A percentile compares a stretch with the other conserved stretches of the same genome.
Evolutionary conservation across 2,797 vertebrate species (phyloP).

Genomic region (Rhadinocentrus ornatus): DNA sequence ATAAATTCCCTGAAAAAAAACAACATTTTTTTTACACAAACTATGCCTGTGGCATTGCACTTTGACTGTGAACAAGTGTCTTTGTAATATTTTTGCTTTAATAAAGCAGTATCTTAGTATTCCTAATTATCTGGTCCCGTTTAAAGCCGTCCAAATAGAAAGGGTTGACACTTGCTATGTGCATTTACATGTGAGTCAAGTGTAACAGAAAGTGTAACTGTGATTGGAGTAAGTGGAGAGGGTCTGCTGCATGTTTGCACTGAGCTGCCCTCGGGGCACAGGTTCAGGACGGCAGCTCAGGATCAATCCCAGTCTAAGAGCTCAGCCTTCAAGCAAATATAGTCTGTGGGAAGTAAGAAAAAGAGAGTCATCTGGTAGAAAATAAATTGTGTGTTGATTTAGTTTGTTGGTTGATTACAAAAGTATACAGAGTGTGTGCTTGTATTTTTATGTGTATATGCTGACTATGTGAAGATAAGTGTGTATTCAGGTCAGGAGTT

Average conservation of each 20-base stretch:
- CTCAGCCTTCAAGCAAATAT: conserved; percentile 70
- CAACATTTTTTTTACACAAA: conserved; percentile 32
- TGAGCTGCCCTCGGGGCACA: conserved; percentile 76
- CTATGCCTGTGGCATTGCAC: conserved; percentile 22
- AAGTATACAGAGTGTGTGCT: conserved; percentile 19
- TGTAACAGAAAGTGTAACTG: conserved; percentile 52
- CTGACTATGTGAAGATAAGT: conserved; percentile 25
- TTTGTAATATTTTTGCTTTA: conserved; percentile 11
- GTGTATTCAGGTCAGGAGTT: conserved; percentile 45
- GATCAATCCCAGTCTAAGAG: conserved; percentile 78
- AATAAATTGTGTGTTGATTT: conserved; percentile 67
- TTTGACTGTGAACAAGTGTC: conserved; percentile 20
- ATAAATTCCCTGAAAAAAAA: conserved; percentile 38
- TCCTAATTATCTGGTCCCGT: conserved; percentile 12
- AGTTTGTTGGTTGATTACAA: conserved; percentile 51
- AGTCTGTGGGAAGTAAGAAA: conserved; percentile 62
- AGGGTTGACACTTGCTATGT: conserved; percentile 5
- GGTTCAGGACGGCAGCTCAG: conserved; percentile 76
- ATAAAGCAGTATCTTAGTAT: conserved; percentile 4
- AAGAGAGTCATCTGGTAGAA: conserved; percentile 48
- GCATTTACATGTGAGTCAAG: conserved; percentile 24
- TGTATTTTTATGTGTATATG: conserved; percentile 7
- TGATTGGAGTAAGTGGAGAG: conserved; percentile 67
- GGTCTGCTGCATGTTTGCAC: conserved; percentile 73
- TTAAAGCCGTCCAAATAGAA: conserved; percentile 20